Base-by-base conservation (phyloP, 2,888 invertebrate species). In the Xestia rhomboidea region DNA sequence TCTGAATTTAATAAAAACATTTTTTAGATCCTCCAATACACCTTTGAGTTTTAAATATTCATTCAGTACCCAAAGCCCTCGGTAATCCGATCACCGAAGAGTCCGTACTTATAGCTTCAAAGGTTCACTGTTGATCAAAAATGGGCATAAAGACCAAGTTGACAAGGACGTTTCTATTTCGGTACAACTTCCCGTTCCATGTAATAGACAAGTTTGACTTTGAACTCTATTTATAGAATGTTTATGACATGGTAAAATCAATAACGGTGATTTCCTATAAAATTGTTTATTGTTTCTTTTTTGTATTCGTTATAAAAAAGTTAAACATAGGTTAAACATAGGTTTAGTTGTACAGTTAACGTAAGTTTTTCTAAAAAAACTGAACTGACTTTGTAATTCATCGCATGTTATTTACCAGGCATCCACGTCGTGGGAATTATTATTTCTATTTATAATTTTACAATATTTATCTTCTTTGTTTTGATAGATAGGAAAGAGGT, bases 111-210 rank as follows among this genome's bases (percentile, higher is more conserved):
- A 62, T 62, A n/a, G 60, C 51, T 68, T 63, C 49, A 77, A 63
- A 81, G 69, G 57, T 51, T 30, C 34, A 27, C 10, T 27, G 68
- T 6, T 73, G 46, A 82, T 78, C 63, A 78, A 82, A 78, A 82
- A 78, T 81, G 60, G 15, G 0, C 51, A 34, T 79, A 68, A 78
- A 30, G 46, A 68, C 38, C 21, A 51, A 64, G 7, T 64, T 82
- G 38, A 68, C 71, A 82, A 82, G 70, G 70, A 60, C 70, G 24
- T 51, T 21, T 63, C 30, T 54, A 60, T 34, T 78, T 73, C 11
- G n/a, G 34, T 68, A 6, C 38, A 46, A 79, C 63, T 82, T 64
- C 68, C 67, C 51, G 63, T 7, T 78, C 34, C 21, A 62, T 68
- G 51, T 21, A 51, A 27, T 38, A 30, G 15, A 57, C 41, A 73